These are phyloP conservation scores for Prenolepis imparis DNA, from an alignment of 2,888 invertebrate species.

Conservation along the genomic window DNA sequence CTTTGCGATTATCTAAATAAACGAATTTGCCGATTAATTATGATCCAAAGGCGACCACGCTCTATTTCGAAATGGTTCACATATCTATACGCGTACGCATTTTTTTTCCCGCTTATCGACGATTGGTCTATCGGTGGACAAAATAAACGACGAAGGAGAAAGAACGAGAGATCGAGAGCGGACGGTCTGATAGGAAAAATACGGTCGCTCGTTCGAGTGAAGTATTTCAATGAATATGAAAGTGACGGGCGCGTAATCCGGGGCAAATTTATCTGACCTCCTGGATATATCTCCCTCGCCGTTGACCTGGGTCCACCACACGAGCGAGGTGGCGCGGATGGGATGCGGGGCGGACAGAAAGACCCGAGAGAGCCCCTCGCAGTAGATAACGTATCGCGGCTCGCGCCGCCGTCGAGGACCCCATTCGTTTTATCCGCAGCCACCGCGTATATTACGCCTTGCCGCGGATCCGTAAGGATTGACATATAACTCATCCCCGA, in stretches of 20 bases:
- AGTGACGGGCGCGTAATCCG: conserved; percentile 84
- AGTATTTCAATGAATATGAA: conserved; percentile 85
- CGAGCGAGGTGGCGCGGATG: conserved; percentile 9
- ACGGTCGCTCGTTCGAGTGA: conserved; percentile 82
- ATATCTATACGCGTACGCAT: conserved; percentile 13
- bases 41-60: neutral
- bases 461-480: conserved; percentile 75
- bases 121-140: conserved; percentile 30
- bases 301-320: conserved; percentile 72
- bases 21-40: neutral
- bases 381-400: conserved; percentile 83
- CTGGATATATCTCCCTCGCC: conserved; percentile 71
- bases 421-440: conserved; percentile 81
- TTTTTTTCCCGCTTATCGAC: conserved; percentile 56
- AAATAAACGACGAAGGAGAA: conserved; percentile 55
- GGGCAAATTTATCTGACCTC: conserved; percentile 83
- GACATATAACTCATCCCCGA: conserved; percentile 81
- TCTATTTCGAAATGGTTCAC: neutral
- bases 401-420: conserved; percentile 77
- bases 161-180: conserved; percentile 25
- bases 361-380: conserved; percentile 61
- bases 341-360: neutral
- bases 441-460: conserved; percentile 78
- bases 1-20: neutral
- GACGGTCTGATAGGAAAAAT: conserved; percentile 76